These are phyloP conservation scores for Ectropis grisescens DNA, from an alignment of 1,140 invertebrate species.

Conservation along the genomic window DNA sequence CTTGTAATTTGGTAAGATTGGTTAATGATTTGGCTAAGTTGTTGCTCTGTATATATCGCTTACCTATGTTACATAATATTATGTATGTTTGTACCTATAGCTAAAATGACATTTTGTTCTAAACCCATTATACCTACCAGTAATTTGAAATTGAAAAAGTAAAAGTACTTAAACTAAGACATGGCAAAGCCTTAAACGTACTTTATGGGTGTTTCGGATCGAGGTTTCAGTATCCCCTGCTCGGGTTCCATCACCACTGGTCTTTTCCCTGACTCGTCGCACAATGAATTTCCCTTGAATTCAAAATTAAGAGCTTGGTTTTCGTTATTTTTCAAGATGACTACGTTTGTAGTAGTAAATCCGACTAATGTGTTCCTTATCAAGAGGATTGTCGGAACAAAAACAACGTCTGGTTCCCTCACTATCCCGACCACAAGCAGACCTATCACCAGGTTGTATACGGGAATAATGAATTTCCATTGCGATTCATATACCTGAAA, in stretches of 20 bases:
- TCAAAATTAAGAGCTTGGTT: conserved; percentile 42
- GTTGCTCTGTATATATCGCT: no score
- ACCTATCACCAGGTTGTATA: conserved; percentile 30
- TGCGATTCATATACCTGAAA: conserved; percentile 48
- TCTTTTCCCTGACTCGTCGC: conserved; percentile 47
- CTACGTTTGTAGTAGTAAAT: conserved; percentile 31
- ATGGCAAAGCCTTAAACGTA: conserved; percentile 22
- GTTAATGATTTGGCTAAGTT: no score
- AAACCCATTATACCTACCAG: background rate
- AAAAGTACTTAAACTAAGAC: background rate
- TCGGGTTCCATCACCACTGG: conserved; percentile 45
- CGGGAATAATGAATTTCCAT: conserved; percentile 49
- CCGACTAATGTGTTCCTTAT: conserved; percentile 53
- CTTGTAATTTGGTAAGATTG: no score
- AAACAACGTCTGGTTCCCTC: conserved; percentile 45
- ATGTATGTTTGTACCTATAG: no score
- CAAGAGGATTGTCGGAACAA: conserved; percentile 44
- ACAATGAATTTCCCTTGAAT: conserved; percentile 56
- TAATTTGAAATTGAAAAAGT: background rate
- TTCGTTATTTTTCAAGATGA: conserved; percentile 47
- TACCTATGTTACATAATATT: no score
- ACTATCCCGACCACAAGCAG: conserved; percentile 47
- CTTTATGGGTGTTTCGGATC: conserved; percentile 45
- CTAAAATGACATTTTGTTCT: background rate
- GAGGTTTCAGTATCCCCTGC: conserved; percentile 35